Evolutionary conservation across 2,888 invertebrate genomes (phyloP).

Genomic region (Tinea semifulvella): DNA sequence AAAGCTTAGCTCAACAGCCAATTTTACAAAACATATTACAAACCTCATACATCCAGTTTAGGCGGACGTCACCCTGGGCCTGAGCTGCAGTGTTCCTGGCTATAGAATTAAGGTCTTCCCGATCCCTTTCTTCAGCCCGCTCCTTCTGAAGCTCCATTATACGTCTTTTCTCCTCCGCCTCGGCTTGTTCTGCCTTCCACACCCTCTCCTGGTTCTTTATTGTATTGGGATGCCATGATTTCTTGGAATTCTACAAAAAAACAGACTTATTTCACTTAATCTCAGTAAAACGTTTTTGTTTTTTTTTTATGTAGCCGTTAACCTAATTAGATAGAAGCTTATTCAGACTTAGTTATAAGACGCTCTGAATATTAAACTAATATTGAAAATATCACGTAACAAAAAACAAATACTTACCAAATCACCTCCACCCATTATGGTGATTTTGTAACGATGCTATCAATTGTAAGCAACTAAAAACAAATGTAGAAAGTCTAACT

Average conservation of each 20-base stretch:
- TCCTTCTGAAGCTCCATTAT: constrained; percentile 74
- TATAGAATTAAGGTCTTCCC: constrained; percentile 72
- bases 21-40: constrained; percentile 18
- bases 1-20: no score
- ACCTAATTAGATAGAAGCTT: no score
- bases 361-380: background rate
- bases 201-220: constrained; percentile 81
- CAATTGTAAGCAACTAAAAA: no score
- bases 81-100: constrained; percentile 53
- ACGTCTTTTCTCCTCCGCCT: constrained; percentile 72
- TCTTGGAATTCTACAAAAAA: constrained; percentile 72
- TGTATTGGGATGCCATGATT: constrained; percentile 83
- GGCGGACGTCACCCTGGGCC: constrained; percentile 60
- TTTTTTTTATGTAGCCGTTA: no score
- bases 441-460: no score
- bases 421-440: constrained; percentile 54
- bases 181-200: constrained; percentile 81
- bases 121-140: constrained; percentile 71
- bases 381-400: background rate
- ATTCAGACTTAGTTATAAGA: background rate
- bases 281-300: background rate
- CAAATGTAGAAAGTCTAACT: no score
- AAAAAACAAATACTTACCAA: constrained; percentile 32
- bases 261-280: background rate
- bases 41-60: constrained; percentile 92